Evolutionary conservation across 1,140 invertebrate genomes (phyloP), one percentile per base, ranked within the genome.

Genomic region (Bombus balteatus): DNA sequence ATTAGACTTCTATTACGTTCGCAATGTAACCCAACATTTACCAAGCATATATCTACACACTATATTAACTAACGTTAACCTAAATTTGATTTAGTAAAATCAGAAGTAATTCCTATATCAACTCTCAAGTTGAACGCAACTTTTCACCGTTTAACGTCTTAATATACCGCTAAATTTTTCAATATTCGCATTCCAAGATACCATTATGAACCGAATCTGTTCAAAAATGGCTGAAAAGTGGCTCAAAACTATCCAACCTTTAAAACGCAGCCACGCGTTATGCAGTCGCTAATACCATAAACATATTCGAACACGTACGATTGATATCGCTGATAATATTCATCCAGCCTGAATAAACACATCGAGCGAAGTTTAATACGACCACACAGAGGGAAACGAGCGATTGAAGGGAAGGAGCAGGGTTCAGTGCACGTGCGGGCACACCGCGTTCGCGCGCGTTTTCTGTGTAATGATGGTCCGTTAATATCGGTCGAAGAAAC

Each of bases 401-500:
- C 22, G 32, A 39, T n/a, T 53, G 47, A n/a, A 77, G 41, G 39
- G 25, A 15, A 25, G 28, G 34, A 39, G 22, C 15, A 25, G 47
- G n/a, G 66, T 62, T 43, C 34, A 1, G 37, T 79, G 32, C 77
- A 81, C 79, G 84, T 81, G 79, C 84, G 68, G 34, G 57, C 66
- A 47, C 41, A 10, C 62, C 28, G 8, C 10, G 32, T 22, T 39
- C n/a, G 32, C 47, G n/a, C 66, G 74, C 43, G 10, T 8, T 72
- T n/a, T 13, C 47, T 22, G 5, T 71, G 74, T 85, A 79, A 72
- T 68, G 84, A 81, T 75, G 43, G 28, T 81, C n/a, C 59, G 71
- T 81, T 81, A 81, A 81, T 85, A 85, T 81, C 79, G 79, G 4
- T 37, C 37, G 34, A 66, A 62, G 76, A 81, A 89, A 89, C 81